Evolutionary conservation across 1,140 invertebrate species (phyloP).

Genomic region (Bombus pascuorum): DNA sequence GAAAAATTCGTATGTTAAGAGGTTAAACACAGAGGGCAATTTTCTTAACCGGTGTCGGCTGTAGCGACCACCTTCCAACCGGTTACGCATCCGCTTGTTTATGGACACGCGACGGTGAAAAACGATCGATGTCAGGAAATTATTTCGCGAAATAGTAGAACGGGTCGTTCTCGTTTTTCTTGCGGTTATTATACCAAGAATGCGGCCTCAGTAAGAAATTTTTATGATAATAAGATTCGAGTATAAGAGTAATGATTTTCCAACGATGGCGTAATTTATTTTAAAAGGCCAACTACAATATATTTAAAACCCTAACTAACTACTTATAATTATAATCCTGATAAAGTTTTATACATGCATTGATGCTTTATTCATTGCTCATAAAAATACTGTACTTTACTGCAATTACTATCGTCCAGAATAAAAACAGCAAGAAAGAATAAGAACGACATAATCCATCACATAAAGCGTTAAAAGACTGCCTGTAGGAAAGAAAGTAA

Average conservation of each 20-base stretch:
- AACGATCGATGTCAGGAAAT: constrained; percentile 19
- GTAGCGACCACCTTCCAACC: neutral
- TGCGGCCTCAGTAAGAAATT: no score
- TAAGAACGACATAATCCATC: no score
- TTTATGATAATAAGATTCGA: neutral
- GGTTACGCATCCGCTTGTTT: constrained; percentile 26
- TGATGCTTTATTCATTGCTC: neutral
- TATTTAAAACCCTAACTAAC: neutral
- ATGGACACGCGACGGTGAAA: neutral
- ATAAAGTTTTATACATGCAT: neutral
- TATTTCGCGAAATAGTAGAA: neutral
- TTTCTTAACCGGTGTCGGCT: constrained; percentile 13
- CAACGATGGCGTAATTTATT: neutral
- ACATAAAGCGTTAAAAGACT: no score
- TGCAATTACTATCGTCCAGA: neutral
- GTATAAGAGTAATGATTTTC: neutral
- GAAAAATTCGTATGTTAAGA: neutral
- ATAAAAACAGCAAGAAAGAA: neutral
- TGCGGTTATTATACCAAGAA: neutral
- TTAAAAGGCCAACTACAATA: neutral
- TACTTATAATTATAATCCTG: neutral
- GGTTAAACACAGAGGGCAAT: constrained; percentile 33
- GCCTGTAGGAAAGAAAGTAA: neutral
- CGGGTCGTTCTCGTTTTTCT: neutral
- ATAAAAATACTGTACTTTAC: neutral